Evolutionary conservation across 1,140 invertebrate genomes (phyloP).

Genomic region (Drosophila melanogaster): Release_6_plus_ISO1_MT NC_004354.4:3746501-3747000

Average conservation of each 20-base stretch:
- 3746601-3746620: neutral
- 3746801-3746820: neutral
- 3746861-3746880: constrained; percentile 76
- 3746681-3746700: constrained; percentile 26
- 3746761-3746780: constrained; percentile 2
- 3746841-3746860: constrained; percentile 52
- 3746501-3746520: too few species aligned
- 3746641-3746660: neutral
- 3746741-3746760: constrained; percentile 9
- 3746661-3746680: constrained; percentile 24
- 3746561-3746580: neutral
- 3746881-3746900: constrained; percentile 78
- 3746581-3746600: neutral
- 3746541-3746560: neutral
- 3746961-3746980: constrained; percentile 40
- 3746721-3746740: constrained; percentile 30
- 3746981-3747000: constrained; percentile 9
- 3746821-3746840: constrained; percentile 16
- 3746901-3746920: constrained; percentile 65
- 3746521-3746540: too few species aligned
- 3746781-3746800: too few species aligned
- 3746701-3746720: constrained; percentile 15
- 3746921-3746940: constrained; percentile 8
- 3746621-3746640: neutral
- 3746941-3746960: constrained; percentile 20